Conservation (phyloP, 2,797 vertebrate genomes). For the Gobionotothen gibberifrons region DNA sequence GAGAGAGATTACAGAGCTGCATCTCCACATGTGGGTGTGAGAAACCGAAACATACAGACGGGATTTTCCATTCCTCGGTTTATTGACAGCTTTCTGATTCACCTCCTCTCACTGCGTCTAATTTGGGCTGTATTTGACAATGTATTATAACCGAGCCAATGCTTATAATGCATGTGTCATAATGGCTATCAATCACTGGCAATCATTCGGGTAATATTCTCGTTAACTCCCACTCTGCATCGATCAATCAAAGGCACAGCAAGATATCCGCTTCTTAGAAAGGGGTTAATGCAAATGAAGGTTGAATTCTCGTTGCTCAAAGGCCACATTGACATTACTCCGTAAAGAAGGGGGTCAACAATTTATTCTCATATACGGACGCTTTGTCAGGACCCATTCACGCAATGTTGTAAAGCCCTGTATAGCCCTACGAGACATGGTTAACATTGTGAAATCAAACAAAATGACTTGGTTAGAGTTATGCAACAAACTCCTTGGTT, state of each 20-base stretch:
- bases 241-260: constrained; percentile 73
- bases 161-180: constrained; percentile 76
- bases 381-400: too few species aligned
- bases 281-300: constrained; percentile 68
- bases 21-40: constrained; percentile 74
- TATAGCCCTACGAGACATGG: too few species aligned
- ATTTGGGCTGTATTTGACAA: constrained; percentile 61
- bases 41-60: constrained; percentile 69
- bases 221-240: constrained; percentile 70
- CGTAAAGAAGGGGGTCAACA: constrained; percentile 23
- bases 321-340: constrained; percentile 35
- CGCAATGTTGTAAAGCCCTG: too few species aligned
- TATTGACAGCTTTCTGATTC: constrained; percentile 60
- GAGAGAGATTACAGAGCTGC: constrained; percentile 72
- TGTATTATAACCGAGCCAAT: constrained; percentile 65
- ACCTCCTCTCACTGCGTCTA: constrained; percentile 48
- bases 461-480: too few species aligned
- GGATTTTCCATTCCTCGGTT: constrained; percentile 49
- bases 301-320: constrained; percentile 54
- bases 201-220: constrained; percentile 79
- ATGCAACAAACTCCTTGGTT: too few species aligned
- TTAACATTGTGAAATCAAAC: too few species aligned
- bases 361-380: too few species aligned
- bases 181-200: constrained; percentile 74
- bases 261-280: constrained; percentile 62